Base-by-base conservation (phyloP, 2,113 vertebrate species). In the Etia nguti region DNA sequence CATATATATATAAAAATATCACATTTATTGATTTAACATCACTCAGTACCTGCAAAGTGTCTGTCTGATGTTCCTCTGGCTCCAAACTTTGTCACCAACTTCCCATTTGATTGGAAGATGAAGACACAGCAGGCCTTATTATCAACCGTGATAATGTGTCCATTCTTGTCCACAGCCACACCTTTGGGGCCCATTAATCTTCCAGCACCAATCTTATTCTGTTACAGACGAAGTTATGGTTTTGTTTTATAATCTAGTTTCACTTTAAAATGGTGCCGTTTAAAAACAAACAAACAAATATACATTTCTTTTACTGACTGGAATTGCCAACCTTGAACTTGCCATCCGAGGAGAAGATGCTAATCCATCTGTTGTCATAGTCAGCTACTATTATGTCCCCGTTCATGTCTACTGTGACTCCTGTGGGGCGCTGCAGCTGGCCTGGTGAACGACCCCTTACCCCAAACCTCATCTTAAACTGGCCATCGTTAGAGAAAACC, bases 111-210 rank as follows among this genome's bases (percentile, higher is more conserved):
- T 93, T 99, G 98, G 95, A 99, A 99, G 94, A 98, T 98, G 94
- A 99, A 99, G 93, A 99, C 97, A n/a, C 98, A 99, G 92, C 98
- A 99, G 18, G 98, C 98, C 88, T 99, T 99, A 94, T 99, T 99
- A 93, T 99, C 98, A 4, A 98, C 98, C 3, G 98, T 97, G 56
- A 99, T 99, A 93, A 99, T 98, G 80, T 99, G 98, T 6, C 98
- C 98, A 0, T 99, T 99, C 77, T 97, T 97, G 86, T 99, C 98
- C 86, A 99, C 97, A 0, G 98, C 98, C 2, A 99, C 98, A 0
- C 98, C 98, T 92, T 99, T 99, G 38, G 98, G 98, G 62, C 98
- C 98, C 98, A 99, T 97, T 92, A 99, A 94, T 80, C 97, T 96
- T 6, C 98, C 98, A 0, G 98, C 98, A 1, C 98, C 98, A 9